Percentiles rank a stretch among this genome's conserved stretches.
phyloP scores from a whole-genome alignment of 2,797 vertebrate species.

The Lates japonicus region DNA sequence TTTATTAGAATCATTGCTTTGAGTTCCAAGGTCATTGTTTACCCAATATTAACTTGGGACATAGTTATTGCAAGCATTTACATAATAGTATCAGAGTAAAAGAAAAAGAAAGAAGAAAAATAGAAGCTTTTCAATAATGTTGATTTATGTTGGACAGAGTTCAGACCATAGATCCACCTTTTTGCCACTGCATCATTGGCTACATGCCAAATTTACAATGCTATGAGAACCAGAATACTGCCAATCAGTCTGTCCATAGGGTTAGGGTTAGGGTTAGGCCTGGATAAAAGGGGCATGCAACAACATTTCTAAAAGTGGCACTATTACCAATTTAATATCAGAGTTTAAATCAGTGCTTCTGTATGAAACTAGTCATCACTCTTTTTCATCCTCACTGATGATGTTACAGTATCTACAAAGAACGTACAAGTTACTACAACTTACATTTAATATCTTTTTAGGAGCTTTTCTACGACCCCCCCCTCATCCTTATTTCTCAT shows the following conservation, averaged over 20 bases:
- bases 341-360: background rate
- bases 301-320: background rate
- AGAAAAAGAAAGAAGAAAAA: background rate
- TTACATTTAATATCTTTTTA: too few species aligned
- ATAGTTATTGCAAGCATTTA: background rate
- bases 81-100: background rate
- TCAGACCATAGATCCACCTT: background rate
- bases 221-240: background rate
- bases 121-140: background rate
- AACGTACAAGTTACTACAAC: too few species aligned
- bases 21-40: background rate
- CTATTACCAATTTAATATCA: background rate
- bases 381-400: background rate
- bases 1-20: background rate
- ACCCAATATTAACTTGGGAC: background rate
- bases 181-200: background rate
- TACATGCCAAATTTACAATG: background rate
- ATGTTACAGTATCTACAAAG: background rate
- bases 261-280: too few species aligned
- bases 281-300: background rate
- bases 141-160: background rate
- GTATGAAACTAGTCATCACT: background rate
- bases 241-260: background rate
- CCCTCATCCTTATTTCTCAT: too few species aligned
- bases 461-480: too few species aligned